A percentile compares a stretch with the other conserved stretches of the same genome.
Evolutionary conservation across 1,140 invertebrate genomes (phyloP).

Genomic region (Phymorhynchus buccinoides): DNA sequence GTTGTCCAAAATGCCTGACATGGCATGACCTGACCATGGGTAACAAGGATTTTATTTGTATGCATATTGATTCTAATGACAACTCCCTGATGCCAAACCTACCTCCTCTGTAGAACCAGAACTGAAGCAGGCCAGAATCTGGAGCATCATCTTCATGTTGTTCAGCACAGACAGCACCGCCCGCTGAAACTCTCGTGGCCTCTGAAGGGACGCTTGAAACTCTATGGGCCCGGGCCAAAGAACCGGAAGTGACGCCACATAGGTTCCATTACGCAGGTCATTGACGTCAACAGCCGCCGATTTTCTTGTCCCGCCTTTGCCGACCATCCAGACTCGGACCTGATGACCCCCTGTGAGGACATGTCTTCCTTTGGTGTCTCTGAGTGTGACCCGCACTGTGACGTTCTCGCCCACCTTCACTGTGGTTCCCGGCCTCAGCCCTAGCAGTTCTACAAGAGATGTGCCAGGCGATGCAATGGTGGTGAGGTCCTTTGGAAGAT

Average conservation of each 20-base stretch:
- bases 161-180: neutral
- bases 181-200: conserved; percentile 34
- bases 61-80: too few relatives aligned
- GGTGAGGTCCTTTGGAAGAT: neutral
- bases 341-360: conserved; percentile 28
- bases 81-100: neutral
- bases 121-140: conserved; percentile 2
- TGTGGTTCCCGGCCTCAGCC: neutral
- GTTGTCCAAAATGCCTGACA: too few relatives aligned
- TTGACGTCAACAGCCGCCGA: conserved; percentile 37
- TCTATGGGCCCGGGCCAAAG: conserved; percentile 45
- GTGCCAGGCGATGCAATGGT: neutral
- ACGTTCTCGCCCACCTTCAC: conserved; percentile 20
- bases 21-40: too few relatives aligned
- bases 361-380: neutral
- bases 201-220: conserved; percentile 38
- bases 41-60: too few relatives aligned
- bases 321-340: conserved; percentile 44
- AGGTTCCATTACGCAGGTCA: conserved; percentile 50
- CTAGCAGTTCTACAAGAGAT: neutral
- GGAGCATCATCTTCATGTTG: neutral
- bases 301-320: conserved; percentile 2
- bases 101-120: neutral
- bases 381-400: conserved; percentile 10
- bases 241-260: conserved; percentile 38